These are phyloP conservation scores for Syngnathoides biaculeatus DNA, from an alignment of 2,113 vertebrate species.

Conservation along the genomic window DNA sequence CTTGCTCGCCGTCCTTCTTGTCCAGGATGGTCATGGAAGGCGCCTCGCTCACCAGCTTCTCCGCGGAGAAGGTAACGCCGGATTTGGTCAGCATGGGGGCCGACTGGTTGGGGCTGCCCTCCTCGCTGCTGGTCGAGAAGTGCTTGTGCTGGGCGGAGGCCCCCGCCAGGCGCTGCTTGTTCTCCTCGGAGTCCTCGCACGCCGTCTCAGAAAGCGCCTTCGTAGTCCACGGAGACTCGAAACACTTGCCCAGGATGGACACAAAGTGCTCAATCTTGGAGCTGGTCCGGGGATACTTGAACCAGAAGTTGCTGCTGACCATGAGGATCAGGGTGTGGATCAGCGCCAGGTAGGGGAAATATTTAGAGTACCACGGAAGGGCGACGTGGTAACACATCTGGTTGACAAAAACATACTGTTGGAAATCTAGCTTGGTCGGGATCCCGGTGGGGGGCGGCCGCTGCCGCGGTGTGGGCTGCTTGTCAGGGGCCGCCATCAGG, in stretches of 20 bases:
- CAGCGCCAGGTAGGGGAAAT: slow-evolving; percentile 96
- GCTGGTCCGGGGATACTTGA: slow-evolving; percentile 98
- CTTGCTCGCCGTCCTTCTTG: slow-evolving; percentile 97
- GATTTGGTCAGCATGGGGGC: slow-evolving; percentile 88
- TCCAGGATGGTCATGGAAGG: slow-evolving; percentile 95
- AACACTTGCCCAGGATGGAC: slow-evolving; percentile 95
- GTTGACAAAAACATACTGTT: slow-evolving; percentile 99
- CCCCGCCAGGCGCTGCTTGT: slow-evolving; percentile 89
- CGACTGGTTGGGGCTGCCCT: slow-evolving; percentile 89
- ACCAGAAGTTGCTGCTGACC: slow-evolving; percentile 99
- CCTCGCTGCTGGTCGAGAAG: slow-evolving; percentile 92
- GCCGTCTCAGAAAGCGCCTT: slow-evolving; percentile 96
- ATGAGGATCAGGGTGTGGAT: slow-evolving; percentile 97
- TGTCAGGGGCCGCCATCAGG: slow-evolving; percentile 72
- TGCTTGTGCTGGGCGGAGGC: slow-evolving; percentile 89
- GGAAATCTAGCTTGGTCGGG: slow-evolving; percentile 94
- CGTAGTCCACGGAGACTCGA: slow-evolving; percentile 98
- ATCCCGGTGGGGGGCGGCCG: slow-evolving; percentile 79
- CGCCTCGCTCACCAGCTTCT: slow-evolving; percentile 89
- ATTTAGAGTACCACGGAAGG: slow-evolving; percentile 98
- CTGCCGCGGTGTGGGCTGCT: slow-evolving; percentile 64
- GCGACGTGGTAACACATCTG: slow-evolving; percentile 99
- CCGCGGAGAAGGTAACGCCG: slow-evolving; percentile 89
- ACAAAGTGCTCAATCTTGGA: slow-evolving; percentile 99
- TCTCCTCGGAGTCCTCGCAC: slow-evolving; percentile 95